Evolutionary conservation across 2,888 invertebrate species (phyloP), one percentile per base, ranked within the genome.

Genomic region (Adineta ricciae): DNA sequence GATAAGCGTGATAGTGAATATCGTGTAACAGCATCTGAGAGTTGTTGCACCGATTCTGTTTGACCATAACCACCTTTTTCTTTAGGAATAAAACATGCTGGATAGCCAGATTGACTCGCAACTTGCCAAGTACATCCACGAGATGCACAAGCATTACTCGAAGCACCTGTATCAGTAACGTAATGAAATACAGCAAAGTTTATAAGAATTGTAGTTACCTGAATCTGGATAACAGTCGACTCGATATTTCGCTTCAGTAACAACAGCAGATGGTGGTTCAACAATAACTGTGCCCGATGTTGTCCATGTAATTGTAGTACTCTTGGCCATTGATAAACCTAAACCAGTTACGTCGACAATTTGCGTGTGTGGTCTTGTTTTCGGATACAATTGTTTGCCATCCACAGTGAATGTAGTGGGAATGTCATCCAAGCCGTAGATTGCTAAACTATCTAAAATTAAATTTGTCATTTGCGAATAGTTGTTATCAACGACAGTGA

Each of bases 211-310:
- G 2, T 27, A 27, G n/a, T 56, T 56, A 85, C 78, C 83, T 41
- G 73, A n/a, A 83, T 85, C 85, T 46, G 84, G 85, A 82, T 24
- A 56, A 41, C 85, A 85, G 36, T 85, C 85, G 46, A 85, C 84
- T 83, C 78, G 78, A 19, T 78, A 78, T 41, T 78, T 41, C 9
- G 38, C 11, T 41, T 78, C 41, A 3, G 41, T 78, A 16, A n/a
- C 3, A 78, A 78, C 3, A 41, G 24, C 41, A 14, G 8, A 2
- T 78, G 78, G 78, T 19, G 16, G 24, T 78, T 78, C 78, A 78
- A 78, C n/a, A 11, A 41, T 16, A 19, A 36, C 4, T 41, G 41
- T 78, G 38, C 9, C 78, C n/a, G 41, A 11, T 78, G 24, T 41
- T 11, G 78, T 11, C 84, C 84, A 85, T 83, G 83, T 64, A n/a